These are phyloP conservation scores for Chionodraco myersi DNA, from an alignment of 2,113 vertebrate genomes.

Conservation along the genomic window DNA sequence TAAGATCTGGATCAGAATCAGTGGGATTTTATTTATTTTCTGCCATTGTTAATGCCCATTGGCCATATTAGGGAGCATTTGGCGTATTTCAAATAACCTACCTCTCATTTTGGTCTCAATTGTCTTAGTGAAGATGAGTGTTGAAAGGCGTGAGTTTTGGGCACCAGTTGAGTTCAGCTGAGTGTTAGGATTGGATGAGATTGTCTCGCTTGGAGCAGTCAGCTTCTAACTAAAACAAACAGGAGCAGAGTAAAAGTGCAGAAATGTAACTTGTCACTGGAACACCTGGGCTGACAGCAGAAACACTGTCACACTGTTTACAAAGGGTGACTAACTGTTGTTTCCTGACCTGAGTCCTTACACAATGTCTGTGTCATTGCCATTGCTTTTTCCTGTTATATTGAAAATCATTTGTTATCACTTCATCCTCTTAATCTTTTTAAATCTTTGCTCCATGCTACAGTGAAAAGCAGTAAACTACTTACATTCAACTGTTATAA, in stretches of 20 bases:
- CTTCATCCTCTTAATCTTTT: conserved; percentile 6
- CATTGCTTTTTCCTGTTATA: conserved; percentile 14
- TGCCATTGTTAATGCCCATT: neutral
- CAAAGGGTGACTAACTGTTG: conserved; percentile 44
- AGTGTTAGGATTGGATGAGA: neutral
- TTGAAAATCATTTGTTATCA: conserved; percentile 15
- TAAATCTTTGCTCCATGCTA: neutral
- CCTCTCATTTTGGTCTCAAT: neutral
- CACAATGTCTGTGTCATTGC: neutral
- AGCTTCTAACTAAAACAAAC: conserved; percentile 36
- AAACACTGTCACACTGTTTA: conserved; percentile 14
- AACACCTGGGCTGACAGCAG: conserved; percentile 40
- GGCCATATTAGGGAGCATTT: neutral
- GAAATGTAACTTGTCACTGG: conserved; percentile 36
- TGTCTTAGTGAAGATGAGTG: neutral
- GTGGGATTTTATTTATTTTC: neutral
- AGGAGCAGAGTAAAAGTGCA: conserved; percentile 33
- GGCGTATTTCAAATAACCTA: neutral
- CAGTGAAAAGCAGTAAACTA: neutral
- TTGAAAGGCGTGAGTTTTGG: neutral
- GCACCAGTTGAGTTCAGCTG: conserved; percentile 11
- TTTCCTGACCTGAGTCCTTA: conserved; percentile 6
- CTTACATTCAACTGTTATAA: neutral
- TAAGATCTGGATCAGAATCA: neutral
- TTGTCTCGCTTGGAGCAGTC: conserved; percentile 14